Evolutionary conservation across 2,888 invertebrate genomes (phyloP), one percentile per base, ranked within the genome.

Genomic region (Pyralis farinalis): DNA sequence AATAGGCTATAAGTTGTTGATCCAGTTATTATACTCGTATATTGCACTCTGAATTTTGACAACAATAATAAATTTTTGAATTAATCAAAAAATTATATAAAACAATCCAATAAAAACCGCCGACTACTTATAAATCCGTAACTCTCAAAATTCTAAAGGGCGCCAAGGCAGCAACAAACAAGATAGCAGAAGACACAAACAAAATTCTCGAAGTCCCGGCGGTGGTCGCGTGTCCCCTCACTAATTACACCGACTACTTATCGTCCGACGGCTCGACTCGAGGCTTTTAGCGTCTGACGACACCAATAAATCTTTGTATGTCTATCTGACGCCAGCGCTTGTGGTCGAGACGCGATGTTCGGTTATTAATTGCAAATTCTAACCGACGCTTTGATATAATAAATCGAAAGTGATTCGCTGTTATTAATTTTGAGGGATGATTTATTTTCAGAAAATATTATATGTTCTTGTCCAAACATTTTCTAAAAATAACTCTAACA

Each of bases 161-260:
- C 31, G 31, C 10, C 31, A 31, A 31, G 31, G 12, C 12, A 31
- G 12, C 1, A 25, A 25, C 31, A 11, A 12, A 12, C 31, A 31
- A 22, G 28, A 28, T 40, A 12, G n/a, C 38, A 16, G 38, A 16
- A 16, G 16, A 16, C 3, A 34, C 12, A 10, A 33, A 27, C 12
- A 8, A 31, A 27, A 10, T 22, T 31, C 25, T 37, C 29, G 33
- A 37, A 33, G 30, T 42, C 39, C 28, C 39, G 42, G 56, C 71
- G 82, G 84, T 83, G 82, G 85, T 82, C 85, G 79, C 80, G 82
- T 79, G 83, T 79, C 69, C 61, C 64, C 43, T 61, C 67, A 74
- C 84, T 85, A 84, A 87, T 86, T 85, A 83, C 63, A 83, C 63
- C 65, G 64, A 58, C 63, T 57, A 73, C 79, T 84, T 83, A 84